These are phyloP conservation scores for Perizoma affinitatum DNA, from an alignment of 2,888 invertebrate genomes.

Conservation along the genomic window DNA sequence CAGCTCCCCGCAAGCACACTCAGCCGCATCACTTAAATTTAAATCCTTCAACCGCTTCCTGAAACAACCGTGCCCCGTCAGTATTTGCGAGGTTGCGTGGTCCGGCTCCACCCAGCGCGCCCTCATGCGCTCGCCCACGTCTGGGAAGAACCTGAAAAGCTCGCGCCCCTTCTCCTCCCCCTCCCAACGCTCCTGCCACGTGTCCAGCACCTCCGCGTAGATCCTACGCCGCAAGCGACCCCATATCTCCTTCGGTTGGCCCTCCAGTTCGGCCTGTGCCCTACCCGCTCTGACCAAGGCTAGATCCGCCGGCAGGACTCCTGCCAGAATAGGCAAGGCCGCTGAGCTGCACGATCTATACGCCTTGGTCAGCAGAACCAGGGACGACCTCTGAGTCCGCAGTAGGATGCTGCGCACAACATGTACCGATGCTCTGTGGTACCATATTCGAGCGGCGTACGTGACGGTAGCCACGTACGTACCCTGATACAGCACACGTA, in stretches of 20 bases:
- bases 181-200: constrained; percentile 4
- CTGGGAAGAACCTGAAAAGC: constrained; percentile 9
- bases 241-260: background rate
- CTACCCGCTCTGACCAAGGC: constrained; percentile 8
- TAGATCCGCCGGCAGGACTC: constrained; percentile 14
- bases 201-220: background rate
- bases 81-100: no score
- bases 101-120: no score
- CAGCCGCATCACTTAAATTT: no score
- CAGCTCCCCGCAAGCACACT: no score
- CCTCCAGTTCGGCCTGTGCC: background rate
- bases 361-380: constrained; percentile 12
- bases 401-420: no score
- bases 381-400: no score
- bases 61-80: no score
- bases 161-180: background rate
- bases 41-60: no score
- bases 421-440: no score
- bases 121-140: constrained; percentile 12
- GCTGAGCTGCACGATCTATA: constrained; percentile 6
- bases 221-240: background rate
- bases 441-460: no score
- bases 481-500: no score
- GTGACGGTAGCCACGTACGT: no score
- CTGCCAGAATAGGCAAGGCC: constrained; percentile 12